Percentiles rank a stretch among this genome's conserved stretches.
Conservation (phyloP, 2,888 invertebrate genomes). For the Callimorpha dominula region DNA sequence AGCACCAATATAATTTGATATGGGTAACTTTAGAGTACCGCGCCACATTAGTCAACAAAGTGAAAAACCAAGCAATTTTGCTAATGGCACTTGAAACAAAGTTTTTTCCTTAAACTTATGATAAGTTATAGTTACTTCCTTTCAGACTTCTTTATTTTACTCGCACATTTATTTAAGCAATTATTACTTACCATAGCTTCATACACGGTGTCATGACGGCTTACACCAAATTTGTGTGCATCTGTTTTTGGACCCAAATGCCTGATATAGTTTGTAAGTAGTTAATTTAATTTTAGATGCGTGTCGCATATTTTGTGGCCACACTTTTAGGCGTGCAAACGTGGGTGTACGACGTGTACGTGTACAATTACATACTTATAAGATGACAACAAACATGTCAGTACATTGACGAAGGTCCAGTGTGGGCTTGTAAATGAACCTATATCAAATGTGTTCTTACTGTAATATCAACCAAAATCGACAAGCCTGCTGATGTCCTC, state of each 20-base stretch:
- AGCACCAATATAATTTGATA: too few relatives aligned
- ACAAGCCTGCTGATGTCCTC: constrained; percentile 39
- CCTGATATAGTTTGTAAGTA: neutral
- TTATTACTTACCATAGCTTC: too few relatives aligned
- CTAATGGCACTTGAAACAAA: too few relatives aligned
- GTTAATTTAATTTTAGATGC: constrained; percentile 2
- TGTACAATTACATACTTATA: constrained; percentile 21
- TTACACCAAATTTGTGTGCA: too few relatives aligned
- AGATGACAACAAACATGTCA: constrained; percentile 46
- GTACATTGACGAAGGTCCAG: constrained; percentile 44
- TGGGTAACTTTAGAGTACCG: too few relatives aligned
- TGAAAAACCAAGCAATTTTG: too few relatives aligned
- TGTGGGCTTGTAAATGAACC: constrained; percentile 34
- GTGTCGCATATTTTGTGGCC: constrained; percentile 23
- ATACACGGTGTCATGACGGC: too few relatives aligned
- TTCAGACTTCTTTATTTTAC: too few relatives aligned
- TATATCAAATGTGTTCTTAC: constrained; percentile 30
- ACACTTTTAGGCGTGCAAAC: constrained; percentile 10
- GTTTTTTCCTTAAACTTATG: too few relatives aligned
- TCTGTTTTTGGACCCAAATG: neutral
- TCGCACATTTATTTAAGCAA: too few relatives aligned
- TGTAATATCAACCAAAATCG: constrained; percentile 31
- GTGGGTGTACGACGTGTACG: constrained; percentile 35
- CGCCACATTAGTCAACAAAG: too few relatives aligned
- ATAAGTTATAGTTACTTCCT: too few relatives aligned